Percentiles rank a stretch among this genome's conserved stretches.
phyloP scores from a whole-genome alignment of 1,140 invertebrate genomes.

The Eciton burchellii region DNA sequence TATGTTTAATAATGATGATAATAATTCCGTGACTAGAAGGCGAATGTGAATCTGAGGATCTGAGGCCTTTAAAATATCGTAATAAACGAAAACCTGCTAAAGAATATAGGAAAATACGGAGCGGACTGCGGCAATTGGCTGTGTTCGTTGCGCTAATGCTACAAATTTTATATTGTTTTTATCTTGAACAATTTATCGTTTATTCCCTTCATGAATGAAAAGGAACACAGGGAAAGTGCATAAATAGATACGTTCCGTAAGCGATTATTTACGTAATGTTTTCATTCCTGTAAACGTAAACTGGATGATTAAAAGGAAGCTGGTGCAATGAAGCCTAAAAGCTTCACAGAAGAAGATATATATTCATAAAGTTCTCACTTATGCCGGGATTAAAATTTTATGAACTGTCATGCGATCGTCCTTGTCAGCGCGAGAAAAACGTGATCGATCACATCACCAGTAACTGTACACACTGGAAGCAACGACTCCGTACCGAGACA shows the following conservation, averaged over 20 bases:
- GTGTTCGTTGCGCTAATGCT: background rate
- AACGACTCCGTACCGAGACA: background rate
- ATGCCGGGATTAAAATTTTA: background rate
- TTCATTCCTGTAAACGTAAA: too few relatives aligned
- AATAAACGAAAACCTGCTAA: background rate
- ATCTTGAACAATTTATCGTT: background rate
- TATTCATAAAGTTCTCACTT: background rate
- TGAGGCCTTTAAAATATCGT: background rate
- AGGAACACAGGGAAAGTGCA: background rate
- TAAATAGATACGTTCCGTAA: background rate
- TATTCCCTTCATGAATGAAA: background rate
- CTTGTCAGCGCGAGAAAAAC: background rate
- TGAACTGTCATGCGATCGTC: background rate
- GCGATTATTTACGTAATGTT: background rate
- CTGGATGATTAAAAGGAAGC: too few relatives aligned
- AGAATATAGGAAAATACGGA: background rate
- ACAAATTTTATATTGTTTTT: background rate
- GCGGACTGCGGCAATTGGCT: background rate
- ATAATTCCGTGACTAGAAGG: background rate
- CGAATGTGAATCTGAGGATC: slow-evolving; percentile 10
- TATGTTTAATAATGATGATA: background rate
- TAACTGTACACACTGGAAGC: background rate
- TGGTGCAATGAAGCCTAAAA: background rate
- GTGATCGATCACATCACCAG: slow-evolving; percentile 22
- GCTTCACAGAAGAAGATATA: background rate